Base-by-base conservation (phyloP, 2,888 invertebrate genomes). In the Drosophila vallismaia region DNA sequence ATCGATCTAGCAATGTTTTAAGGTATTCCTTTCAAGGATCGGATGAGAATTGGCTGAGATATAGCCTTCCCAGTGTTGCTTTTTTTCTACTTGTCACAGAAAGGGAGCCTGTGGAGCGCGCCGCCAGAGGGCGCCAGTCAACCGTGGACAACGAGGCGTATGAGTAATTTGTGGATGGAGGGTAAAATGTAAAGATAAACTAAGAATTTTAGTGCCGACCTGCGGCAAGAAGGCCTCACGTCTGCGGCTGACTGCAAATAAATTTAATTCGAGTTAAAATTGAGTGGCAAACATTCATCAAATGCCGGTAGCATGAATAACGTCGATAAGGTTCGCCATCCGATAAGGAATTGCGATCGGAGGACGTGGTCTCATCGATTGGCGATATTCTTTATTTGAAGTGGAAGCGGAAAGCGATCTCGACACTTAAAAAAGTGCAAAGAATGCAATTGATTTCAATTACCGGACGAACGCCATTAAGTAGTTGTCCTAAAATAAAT, bases 401-500 rank as follows among this genome's bases (percentile, higher is more conserved):
- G 62, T 62, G 67, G 28, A 52, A 63, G 4, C 63, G 63, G 63
- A 66, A 66, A 36, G 5, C 9, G 24, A 24, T 40, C 9, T 36
- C n/a, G 36, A 10, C 10, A 36, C 36, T 10, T 4, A 5, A 12
- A 10, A 36, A 36, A n/a, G 19, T 19, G 19, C 2, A 19, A 36
- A n/a, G 1, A 36, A 36, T 36, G 6, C n/a, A 5, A 12, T 36
- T 6, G n/a, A 36, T 6, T n/a, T 36, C 36, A n/a, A 19, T 42
- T 19, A 9, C 40, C 40, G 40, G 14, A 19, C 40, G 40, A 19
- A 19, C 14, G 40, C 40, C 40, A 14, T 36, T 36, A 36, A 36
- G 36, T 36, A 12, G 36, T n/a, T 36, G 36, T 5, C 36, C 36
- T 36, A 36, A 36, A 36, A 36, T 36, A 6, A 36, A 36, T 36